Conservation (phyloP, 2,113 vertebrate species). For the Clupea harengus region DNA sequence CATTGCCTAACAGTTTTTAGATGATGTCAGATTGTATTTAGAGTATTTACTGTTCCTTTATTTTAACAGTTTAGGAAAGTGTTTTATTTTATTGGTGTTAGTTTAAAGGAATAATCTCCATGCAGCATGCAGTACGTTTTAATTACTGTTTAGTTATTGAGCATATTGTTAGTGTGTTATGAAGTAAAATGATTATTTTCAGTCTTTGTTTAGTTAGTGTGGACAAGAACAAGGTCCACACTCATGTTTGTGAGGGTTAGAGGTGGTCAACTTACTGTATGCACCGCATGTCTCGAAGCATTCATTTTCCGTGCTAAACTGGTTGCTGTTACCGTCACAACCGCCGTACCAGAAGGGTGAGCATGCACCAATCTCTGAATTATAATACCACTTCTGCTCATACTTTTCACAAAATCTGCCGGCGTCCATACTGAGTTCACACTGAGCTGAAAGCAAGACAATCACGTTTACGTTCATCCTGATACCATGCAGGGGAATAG, state of each 20-base stretch:
- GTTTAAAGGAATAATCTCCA: background rate
- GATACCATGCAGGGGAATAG: slow-evolving; percentile 22
- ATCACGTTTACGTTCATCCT: slow-evolving; percentile 43
- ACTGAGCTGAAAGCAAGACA: slow-evolving; percentile 70
- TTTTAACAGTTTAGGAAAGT: background rate
- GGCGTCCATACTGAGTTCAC: slow-evolving; percentile 55
- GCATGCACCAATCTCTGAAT: slow-evolving; percentile 62
- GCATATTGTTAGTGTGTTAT: background rate
- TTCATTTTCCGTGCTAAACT: slow-evolving; percentile 60
- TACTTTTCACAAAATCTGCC: slow-evolving; percentile 57
- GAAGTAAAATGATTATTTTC: background rate
- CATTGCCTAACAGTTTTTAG: too few relatives aligned
- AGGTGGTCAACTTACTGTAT: slow-evolving; percentile 60
- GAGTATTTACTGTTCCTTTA: background rate
- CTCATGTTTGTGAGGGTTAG: background rate
- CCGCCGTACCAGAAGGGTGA: slow-evolving; percentile 69
- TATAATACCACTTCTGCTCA: slow-evolving; percentile 67
- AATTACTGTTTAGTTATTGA: background rate
- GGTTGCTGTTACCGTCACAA: slow-evolving; percentile 70
- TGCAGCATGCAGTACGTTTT: background rate
- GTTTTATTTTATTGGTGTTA: background rate
- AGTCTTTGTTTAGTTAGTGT: background rate
- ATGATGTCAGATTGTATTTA: background rate
- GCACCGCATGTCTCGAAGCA: slow-evolving; percentile 64
- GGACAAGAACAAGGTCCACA: background rate